Percentiles rank a stretch among this genome's conserved stretches.
Conservation (phyloP, 92 coral and sea anemone species). For the Desmophyllum pertusum region DNA sequence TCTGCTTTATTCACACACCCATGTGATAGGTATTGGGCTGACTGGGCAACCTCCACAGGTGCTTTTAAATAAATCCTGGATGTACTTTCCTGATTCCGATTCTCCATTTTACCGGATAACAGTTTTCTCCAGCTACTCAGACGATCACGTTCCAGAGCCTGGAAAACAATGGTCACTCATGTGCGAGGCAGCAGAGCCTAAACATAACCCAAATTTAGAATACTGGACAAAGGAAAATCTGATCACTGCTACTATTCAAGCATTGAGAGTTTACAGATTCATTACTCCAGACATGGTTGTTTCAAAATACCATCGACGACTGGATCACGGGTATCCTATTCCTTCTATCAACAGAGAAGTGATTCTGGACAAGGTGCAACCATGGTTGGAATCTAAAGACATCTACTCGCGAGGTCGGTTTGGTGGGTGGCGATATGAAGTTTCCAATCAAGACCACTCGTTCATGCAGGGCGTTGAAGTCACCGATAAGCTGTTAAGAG, state of each 20-base stretch:
- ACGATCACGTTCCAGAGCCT: constrained; percentile 62
- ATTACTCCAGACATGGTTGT: constrained; percentile 43
- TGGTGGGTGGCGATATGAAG: constrained; percentile 82
- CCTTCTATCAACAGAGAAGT: constrained; percentile 61
- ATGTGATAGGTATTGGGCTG: constrained; percentile 64
- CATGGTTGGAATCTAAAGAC: constrained; percentile 60
- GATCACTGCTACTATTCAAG: constrained; percentile 42
- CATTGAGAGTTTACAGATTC: constrained; percentile 56
- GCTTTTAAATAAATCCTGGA: constrained; percentile 63
- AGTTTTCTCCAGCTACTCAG: constrained; percentile 70
- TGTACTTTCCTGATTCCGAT: constrained; percentile 76
- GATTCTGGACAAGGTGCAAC: constrained; percentile 54
- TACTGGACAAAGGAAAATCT: constrained; percentile 57
- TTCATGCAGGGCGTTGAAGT: constrained; percentile 80
- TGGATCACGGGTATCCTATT: constrained; percentile 75
- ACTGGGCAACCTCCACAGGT: constrained; percentile 53
- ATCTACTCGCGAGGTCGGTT: constrained; percentile 75
- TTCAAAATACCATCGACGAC: constrained; percentile 48
- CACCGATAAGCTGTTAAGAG: constrained; percentile 46
- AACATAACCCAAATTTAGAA: constrained; percentile 2
- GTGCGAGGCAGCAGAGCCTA: constrained; percentile 72
- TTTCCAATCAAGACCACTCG: constrained; percentile 73
- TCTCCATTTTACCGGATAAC: constrained; percentile 75
- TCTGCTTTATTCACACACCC: constrained; percentile 56
- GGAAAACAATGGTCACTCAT: constrained; percentile 68